These are phyloP conservation scores for Drosophila percnosoma DNA, from an alignment of 2,888 invertebrate species.

Conservation along the genomic window DNA sequence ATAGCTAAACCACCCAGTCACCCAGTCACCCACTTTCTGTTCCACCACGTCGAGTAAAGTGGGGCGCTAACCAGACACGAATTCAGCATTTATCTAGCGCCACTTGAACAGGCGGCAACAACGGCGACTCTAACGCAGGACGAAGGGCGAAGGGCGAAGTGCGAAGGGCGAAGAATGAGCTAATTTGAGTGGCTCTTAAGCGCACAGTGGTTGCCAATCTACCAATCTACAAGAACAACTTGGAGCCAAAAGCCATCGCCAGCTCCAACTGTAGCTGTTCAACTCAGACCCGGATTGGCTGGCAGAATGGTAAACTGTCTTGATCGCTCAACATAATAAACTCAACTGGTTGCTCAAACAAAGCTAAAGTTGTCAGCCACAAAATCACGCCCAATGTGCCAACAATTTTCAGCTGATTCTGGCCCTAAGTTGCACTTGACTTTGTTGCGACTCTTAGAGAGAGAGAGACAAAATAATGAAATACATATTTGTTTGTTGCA, in stretches of 20 bases:
- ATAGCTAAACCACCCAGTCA: conserved; percentile 1
- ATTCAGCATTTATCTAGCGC: conserved; percentile 81
- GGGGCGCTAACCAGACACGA: conserved; percentile 79
- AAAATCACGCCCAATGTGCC: not conserved
- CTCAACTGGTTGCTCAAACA: not conserved
- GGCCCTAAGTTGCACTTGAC: not conserved
- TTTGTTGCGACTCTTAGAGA: not conserved
- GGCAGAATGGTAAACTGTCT: not conserved
- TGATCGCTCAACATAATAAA: not conserved
- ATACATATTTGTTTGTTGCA: not conserved
- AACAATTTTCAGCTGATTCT: conserved; percentile 1
- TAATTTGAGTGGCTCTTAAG: conserved; percentile 77
- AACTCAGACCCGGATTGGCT: not conserved
- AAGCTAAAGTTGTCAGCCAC: not conserved
- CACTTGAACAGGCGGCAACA: conserved; percentile 65
- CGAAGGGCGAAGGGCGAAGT: conserved; percentile 47
- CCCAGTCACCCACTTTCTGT: conserved; percentile 1
- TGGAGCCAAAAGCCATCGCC: not conserved
- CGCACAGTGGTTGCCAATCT: conserved; percentile 70
- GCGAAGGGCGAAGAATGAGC: conserved; percentile 46
- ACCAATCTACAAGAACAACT: conserved; percentile 7
- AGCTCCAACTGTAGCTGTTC: not conserved
- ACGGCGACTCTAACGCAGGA: conserved; percentile 44
- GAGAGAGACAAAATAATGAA: not conserved
- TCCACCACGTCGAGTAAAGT: conserved; percentile 73